These are phyloP conservation scores for Actinia equina DNA, from an alignment of 64 coral and sea anemone species.

Conservation along the genomic window DNA sequence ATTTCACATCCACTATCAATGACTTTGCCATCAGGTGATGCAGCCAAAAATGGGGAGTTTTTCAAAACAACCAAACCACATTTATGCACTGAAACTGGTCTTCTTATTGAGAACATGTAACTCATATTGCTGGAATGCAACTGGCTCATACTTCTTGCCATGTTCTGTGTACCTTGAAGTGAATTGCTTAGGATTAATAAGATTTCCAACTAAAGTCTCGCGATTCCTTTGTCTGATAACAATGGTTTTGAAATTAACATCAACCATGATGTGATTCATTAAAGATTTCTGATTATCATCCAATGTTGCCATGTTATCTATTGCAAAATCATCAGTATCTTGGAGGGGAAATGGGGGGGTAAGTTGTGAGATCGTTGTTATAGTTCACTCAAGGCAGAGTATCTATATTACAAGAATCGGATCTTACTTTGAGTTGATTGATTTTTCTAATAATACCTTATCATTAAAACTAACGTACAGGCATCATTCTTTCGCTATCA, in stretches of 20 bases:
- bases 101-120: conserved; percentile 26
- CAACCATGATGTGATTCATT: background rate
- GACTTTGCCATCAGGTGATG: conserved; percentile 56
- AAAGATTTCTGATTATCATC: background rate
- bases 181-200: conserved; percentile 31
- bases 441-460: too few relatives aligned
- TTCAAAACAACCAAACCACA: conserved; percentile 60
- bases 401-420: background rate
- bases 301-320: background rate
- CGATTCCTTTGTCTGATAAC: conserved; percentile 60
- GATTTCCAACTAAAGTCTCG: conserved; percentile 52
- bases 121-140: conserved; percentile 50
- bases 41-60: too few relatives aligned
- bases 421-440: too few relatives aligned
- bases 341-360: background rate
- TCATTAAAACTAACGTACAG: too few relatives aligned
- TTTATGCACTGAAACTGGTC: conserved; percentile 46
- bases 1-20: conserved; percentile 35
- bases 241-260: conserved; percentile 55
- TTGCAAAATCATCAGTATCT: background rate
- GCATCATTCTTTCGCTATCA: too few relatives aligned
- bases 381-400: background rate
- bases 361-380: background rate
- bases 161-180: conserved; percentile 20
- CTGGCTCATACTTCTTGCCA: conserved; percentile 55